phyloP scores from a whole-genome alignment of 2,797 vertebrate genomes.

The Euthynnus affinis region DNA sequence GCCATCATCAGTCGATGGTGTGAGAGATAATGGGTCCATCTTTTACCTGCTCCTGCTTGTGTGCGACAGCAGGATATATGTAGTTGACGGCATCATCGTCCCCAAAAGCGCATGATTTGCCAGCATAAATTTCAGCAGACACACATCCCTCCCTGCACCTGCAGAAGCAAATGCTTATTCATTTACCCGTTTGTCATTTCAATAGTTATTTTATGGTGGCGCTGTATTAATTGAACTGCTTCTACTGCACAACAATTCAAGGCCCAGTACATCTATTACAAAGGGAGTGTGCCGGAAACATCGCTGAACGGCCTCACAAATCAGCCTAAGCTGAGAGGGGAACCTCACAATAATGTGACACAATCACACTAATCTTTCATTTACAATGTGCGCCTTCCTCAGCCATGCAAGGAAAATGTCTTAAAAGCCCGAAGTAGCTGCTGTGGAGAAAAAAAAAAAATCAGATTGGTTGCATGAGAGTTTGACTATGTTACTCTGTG shows the following conservation, averaged over 20 bases:
- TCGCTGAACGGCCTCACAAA: conserved; percentile 79
- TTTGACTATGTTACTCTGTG: conserved; percentile 32
- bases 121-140: conserved; percentile 71
- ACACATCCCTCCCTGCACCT: conserved; percentile 58
- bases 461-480: conserved; percentile 49
- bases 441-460: conserved; percentile 56
- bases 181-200: conserved; percentile 82
- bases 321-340: conserved; percentile 79
- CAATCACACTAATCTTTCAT: conserved; percentile 83
- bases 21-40: conserved; percentile 76
- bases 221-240: conserved; percentile 85
- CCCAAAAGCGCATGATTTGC: conserved; percentile 78
- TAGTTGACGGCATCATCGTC: conserved; percentile 75
- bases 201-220: conserved; percentile 84
- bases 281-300: conserved; percentile 72
- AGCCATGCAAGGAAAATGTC: conserved; percentile 79
- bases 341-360: conserved; percentile 80
- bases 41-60: conserved; percentile 77
- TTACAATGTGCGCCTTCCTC: conserved; percentile 74
- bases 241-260: conserved; percentile 83
- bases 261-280: conserved; percentile 78
- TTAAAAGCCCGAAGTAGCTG: conserved; percentile 60
- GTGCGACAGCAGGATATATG: conserved; percentile 77
- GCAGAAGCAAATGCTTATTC: conserved; percentile 76
- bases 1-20: conserved; percentile 77